Conservation (phyloP, 2,797 vertebrate genomes). For the Diglossa cyanea region DNA sequence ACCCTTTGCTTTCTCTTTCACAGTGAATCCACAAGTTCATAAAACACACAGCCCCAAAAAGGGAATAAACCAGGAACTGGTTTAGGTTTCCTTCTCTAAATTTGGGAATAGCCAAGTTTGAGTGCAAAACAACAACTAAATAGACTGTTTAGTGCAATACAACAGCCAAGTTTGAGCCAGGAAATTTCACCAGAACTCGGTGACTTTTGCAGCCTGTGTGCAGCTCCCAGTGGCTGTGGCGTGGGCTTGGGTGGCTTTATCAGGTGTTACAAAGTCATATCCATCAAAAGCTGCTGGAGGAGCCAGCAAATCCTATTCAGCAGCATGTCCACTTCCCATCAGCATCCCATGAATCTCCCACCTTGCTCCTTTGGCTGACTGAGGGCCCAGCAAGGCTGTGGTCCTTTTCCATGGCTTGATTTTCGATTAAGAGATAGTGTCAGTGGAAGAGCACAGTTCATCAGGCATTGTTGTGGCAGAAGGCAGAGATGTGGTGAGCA, state of each 20-base stretch:
- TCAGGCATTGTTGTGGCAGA: not conserved
- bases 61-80: not conserved
- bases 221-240: not conserved
- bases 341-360: not conserved
- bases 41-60: not conserved
- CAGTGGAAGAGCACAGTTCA: conserved; percentile 4
- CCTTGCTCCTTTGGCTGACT: not conserved
- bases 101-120: not conserved
- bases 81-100: not conserved
- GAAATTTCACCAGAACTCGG: not conserved
- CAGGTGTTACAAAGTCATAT: not conserved
- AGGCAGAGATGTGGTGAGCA: not conserved
- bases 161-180: not conserved
- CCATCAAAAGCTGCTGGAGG: not conserved
- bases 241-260: not conserved
- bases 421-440: conserved; percentile 51
- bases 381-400: not conserved
- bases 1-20: not conserved
- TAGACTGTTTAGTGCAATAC: too few species aligned
- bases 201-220: not conserved
- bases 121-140: not conserved
- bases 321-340: not conserved
- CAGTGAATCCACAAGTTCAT: fast-evolving
- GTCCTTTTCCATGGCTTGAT: conserved; percentile 25
- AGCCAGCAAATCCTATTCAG: not conserved